Evolutionary conservation across 2,888 invertebrate species (phyloP).

Genomic region (Scotopteryx bipunctaria): DNA sequence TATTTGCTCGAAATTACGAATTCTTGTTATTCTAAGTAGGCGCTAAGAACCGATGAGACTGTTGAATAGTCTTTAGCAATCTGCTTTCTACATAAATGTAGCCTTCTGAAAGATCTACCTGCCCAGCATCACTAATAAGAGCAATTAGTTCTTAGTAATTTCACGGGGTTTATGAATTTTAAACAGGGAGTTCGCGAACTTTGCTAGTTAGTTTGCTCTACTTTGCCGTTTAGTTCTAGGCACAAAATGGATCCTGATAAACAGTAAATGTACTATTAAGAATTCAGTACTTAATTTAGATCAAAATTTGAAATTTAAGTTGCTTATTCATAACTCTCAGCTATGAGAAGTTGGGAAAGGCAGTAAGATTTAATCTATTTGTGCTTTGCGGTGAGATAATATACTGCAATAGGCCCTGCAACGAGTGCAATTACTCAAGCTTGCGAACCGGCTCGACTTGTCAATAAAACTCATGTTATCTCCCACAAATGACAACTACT

Average conservation of each 20-base stretch:
- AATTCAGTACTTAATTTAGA: too few relatives aligned
- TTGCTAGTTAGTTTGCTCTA: neutral
- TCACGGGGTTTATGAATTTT: constrained; percentile 19
- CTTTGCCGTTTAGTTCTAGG: neutral
- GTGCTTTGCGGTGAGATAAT: neutral
- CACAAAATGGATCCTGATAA: neutral
- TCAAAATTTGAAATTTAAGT: too few relatives aligned
- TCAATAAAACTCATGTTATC: constrained; percentile 10
- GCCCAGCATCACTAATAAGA: constrained; percentile 28
- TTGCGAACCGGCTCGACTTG: constrained; percentile 7
- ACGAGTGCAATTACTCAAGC: neutral
- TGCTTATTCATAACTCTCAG: too few relatives aligned
- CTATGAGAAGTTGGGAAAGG: too few relatives aligned
- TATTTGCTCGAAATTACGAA: too few relatives aligned
- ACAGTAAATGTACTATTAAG: neutral
- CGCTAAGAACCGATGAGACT: neutral
- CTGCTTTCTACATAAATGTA: neutral
- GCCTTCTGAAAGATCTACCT: constrained; percentile 22
- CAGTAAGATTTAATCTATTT: neutral
- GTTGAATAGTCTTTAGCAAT: neutral
- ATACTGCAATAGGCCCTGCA: constrained; percentile 2
- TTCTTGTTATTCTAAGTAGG: too few relatives aligned
- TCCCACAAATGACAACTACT: neutral
- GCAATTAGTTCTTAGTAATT: constrained; percentile 23
- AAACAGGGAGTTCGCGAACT: constrained; percentile 15